Conservation (phyloP, 1,140 invertebrate genomes). For the Scaptomyza montana region DNA sequence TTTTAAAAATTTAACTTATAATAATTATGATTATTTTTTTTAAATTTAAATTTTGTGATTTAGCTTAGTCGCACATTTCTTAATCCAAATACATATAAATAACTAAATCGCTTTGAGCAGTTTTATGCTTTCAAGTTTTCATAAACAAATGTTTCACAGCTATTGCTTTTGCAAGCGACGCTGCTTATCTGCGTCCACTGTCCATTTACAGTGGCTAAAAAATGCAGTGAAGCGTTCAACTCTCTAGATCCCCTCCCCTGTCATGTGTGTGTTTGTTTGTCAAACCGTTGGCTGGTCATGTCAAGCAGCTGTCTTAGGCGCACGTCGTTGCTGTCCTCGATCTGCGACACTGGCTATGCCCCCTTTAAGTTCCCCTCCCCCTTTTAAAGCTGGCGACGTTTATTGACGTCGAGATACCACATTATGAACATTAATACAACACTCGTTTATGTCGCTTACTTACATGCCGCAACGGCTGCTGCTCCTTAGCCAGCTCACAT, state of each 20-base stretch:
- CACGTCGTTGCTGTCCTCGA: slow-evolving; percentile 63
- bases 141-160: slow-evolving; percentile 29
- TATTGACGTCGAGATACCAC: slow-evolving; percentile 83
- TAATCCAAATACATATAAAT: too few species aligned
- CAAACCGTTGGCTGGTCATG: slow-evolving; percentile 49
- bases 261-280: slow-evolving; percentile 32
- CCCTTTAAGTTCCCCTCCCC: slow-evolving; percentile 1
- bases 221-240: slow-evolving; percentile 7
- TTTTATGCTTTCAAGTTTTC: not conserved
- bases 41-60: too few species aligned
- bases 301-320: slow-evolving; percentile 65
- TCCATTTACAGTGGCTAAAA: slow-evolving; percentile 19
- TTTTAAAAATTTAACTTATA: too few species aligned
- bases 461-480: slow-evolving; percentile 59
- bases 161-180: not conserved
- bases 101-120: not conserved
- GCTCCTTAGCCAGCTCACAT: slow-evolving; percentile 6
- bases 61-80: too few species aligned
- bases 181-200: slow-evolving; percentile 12
- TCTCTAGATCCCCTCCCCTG: not conserved
- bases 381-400: slow-evolving; percentile 64
- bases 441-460: slow-evolving; percentile 83
- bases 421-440: slow-evolving; percentile 83
- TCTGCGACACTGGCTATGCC: slow-evolving; percentile 34
- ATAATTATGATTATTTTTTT: too few species aligned